Evolutionary conservation across 2,888 invertebrate genomes (phyloP).

Genomic region (Ischnus inquisitorius): DNA sequence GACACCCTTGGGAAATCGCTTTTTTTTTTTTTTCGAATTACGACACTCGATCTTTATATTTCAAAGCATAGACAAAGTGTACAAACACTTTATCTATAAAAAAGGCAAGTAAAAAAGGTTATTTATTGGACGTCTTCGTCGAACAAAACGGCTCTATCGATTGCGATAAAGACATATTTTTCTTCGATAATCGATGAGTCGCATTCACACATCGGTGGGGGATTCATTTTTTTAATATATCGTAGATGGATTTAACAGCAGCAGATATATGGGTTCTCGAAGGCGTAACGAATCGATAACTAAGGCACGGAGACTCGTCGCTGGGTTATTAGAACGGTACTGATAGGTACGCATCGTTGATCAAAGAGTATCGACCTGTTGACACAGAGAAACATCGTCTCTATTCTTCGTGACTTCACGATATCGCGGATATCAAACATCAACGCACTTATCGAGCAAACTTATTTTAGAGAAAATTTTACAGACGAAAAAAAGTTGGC

Average conservation of each 20-base stretch:
- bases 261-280: conserved; percentile 29
- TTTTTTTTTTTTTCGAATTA: not conserved
- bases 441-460: not conserved
- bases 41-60: too few relatives aligned
- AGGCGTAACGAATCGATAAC: conserved; percentile 63
- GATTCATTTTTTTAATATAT: not conserved
- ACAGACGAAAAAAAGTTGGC: not conserved
- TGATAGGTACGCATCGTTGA: conserved; percentile 57
- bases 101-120: too few relatives aligned
- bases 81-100: not conserved
- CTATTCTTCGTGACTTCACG: conserved; percentile 15
- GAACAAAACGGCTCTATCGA: too few relatives aligned
- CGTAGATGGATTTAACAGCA: not conserved
- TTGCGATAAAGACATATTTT: not conserved
- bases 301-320: conserved; percentile 35
- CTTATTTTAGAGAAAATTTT: too few relatives aligned
- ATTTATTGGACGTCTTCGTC: too few relatives aligned
- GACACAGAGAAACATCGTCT: conserved; percentile 47
- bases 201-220: not conserved
- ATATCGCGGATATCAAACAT: conserved; percentile 5
- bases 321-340: conserved; percentile 52
- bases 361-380: conserved; percentile 67
- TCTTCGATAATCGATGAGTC: not conserved
- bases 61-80: too few relatives aligned
- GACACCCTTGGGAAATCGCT: not conserved